Base-by-base conservation (phyloP, 2,797 vertebrate genomes). In the Brachyrhaphis roseni region DNA sequence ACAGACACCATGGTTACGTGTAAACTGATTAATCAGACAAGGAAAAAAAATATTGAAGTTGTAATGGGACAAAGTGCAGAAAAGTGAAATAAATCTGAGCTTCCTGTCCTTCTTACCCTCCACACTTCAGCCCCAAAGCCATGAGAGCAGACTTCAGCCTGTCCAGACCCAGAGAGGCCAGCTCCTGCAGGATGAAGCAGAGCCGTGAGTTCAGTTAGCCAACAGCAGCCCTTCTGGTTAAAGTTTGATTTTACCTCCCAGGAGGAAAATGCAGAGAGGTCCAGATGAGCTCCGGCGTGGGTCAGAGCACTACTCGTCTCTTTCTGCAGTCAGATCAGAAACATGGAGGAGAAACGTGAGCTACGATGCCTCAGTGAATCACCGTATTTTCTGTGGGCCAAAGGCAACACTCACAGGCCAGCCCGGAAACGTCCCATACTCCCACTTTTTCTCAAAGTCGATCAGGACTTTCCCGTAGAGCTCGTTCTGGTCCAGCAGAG, bases 401-500 rank as follows among this genome's bases (percentile, higher is more conserved):
- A 10, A 1, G 12, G 55, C 1, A 57, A 5, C 41, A 93, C 97
- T 92, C 88, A 99, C 98, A 85, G 98, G 98, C 98, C 98, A 99
- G 78, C 98, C 98, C 0, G 98, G 98, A 84, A 99, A 99, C 0
- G 96, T 96, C 0, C 98, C 98, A 0, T 95, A 97, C 0, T 99
- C 98, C 98, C 98, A 99, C 79, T 99, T 99, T 84, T 98, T 99
- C 92, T 99, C 98, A 95, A 99, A 99, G 23, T 99, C 98, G 0
- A 1, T 75, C 90, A 99, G 96, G 80, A 99, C 98, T 91, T 98
- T 99, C 73, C 97, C 97, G 62, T 98, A 99, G 12, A 99, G 97
- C 71, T 99, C 98, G 59, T 99, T 99, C 92, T 99, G 98, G 93
- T 99, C 98, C 89, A 97, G 94, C 2, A 99, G 93, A 0, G 98